phyloP scores from a whole-genome alignment of 2,888 invertebrate species.

The Ctena decussata region DNA sequence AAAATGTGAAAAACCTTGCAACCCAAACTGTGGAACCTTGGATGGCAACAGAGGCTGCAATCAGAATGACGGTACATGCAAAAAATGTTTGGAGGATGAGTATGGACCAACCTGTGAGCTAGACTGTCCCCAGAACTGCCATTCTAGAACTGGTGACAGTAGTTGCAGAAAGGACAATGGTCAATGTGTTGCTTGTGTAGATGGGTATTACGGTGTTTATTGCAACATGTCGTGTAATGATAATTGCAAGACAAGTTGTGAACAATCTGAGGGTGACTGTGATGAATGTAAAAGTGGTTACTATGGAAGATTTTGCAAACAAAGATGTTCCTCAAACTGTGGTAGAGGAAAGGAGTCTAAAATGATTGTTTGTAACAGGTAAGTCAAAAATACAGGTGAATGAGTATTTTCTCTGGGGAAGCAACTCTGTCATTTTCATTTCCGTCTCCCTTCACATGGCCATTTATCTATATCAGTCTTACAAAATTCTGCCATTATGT shows the following conservation, averaged over 20 bases:
- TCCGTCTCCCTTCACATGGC: too few relatives aligned
- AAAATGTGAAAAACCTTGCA: constrained; percentile 26
- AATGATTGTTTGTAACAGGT: not conserved
- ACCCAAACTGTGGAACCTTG: not conserved
- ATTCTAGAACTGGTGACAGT: not conserved
- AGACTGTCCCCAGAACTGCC: not conserved
- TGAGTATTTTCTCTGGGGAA: too few relatives aligned
- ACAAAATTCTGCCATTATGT: too few relatives aligned
- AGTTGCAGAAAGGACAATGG: constrained; percentile 46
- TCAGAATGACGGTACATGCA: not conserved
- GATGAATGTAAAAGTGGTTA: constrained; percentile 36
- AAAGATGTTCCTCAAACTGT: constrained; percentile 43
- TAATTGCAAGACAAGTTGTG: constrained; percentile 34
- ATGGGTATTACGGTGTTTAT: constrained; percentile 19
- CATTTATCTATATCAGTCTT: too few relatives aligned
- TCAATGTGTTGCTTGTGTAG: constrained; percentile 35
- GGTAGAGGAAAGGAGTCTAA: constrained; percentile 11
- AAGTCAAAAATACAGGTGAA: too few relatives aligned
- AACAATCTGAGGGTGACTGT: constrained; percentile 15
- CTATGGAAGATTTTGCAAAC: constrained; percentile 40
- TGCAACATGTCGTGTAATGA: constrained; percentile 30
- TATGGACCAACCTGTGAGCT: not conserved
- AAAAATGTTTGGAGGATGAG: not conserved
- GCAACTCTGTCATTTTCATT: too few relatives aligned
- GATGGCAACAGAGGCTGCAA: not conserved